phyloP scores from a whole-genome alignment of 2,888 invertebrate genomes.

The Orthosia gracilis region DNA sequence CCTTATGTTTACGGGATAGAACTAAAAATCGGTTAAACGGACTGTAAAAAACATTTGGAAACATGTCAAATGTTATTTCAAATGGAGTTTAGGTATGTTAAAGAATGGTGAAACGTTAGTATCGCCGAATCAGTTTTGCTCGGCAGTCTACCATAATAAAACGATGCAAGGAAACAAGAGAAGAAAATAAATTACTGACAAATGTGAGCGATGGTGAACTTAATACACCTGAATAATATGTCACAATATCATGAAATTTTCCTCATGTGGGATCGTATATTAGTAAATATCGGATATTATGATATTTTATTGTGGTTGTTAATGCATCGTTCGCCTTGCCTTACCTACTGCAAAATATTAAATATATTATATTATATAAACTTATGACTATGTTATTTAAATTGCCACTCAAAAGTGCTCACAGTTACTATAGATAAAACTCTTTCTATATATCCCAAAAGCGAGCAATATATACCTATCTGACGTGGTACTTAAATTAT shows the following conservation, averaged over 20 bases:
- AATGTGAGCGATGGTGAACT: slow-evolving; percentile 1
- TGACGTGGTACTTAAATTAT: neutral
- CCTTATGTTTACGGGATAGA: too few species aligned
- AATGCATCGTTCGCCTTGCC: neutral
- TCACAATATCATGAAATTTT: slow-evolving; percentile 15
- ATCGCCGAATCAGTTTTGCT: too few species aligned
- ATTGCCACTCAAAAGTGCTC: neutral
- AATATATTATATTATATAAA: neutral
- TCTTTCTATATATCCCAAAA: neutral
- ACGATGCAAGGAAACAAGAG: neutral
- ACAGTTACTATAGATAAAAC: neutral
- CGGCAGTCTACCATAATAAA: too few species aligned
- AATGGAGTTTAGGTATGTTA: too few species aligned
- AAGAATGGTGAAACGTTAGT: too few species aligned
- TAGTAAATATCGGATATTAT: slow-evolving; percentile 5
- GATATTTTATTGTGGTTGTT: neutral
- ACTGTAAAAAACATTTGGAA: too few species aligned
- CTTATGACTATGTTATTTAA: neutral
- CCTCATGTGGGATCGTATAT: slow-evolving; percentile 2
- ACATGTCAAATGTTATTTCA: too few species aligned
- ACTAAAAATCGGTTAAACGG: too few species aligned
- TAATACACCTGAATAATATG: slow-evolving; percentile 16
- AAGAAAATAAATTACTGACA: neutral
- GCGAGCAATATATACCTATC: neutral
- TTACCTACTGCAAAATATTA: neutral